Base-by-base conservation (phyloP, 2,113 vertebrate genomes). In the Myodes glareolus region DNA sequence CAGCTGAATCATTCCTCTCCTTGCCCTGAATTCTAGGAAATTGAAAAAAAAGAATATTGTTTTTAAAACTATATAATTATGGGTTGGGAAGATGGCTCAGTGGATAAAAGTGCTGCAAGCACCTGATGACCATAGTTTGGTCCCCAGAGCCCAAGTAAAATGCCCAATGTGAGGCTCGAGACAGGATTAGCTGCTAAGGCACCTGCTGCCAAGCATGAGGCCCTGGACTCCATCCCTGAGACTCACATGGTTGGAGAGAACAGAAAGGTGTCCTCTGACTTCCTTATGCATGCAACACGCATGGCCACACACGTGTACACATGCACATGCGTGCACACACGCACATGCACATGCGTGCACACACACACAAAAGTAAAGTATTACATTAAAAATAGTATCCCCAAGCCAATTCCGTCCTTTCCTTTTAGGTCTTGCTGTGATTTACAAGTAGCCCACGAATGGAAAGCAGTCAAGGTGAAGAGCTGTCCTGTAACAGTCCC, bases 341-440 rank as follows among this genome's bases (percentile, higher is more conserved):
- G n/a, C 47, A 78, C 14, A 7, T 45, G 11, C 17, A 25, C 5
- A 31, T 12, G 27, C 75, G 12, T 3, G 3, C 73, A 76, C 23
- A 45, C 39, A 72, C 0, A 2, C 19, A 39, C 31, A 39, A 39
- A 52, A 88, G 7, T 31, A 55, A 33, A n/a, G 47, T 16, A 88
- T n/a, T 88, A 52, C 36, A 68, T 50, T 47, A 87, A 52, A 87
- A 70, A 88, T n/a, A 82, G 78, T 14, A 47, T 68, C 14, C 78
- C 27, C 86, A 80, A 42, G 12, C 21, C 36, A 68, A 55, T 78
- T 29, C 39, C 78, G 29, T 70, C 23, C n/a, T n/a, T 33, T 77
- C 77, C 10, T 61, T 92, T 42, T 39, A 36, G 36, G 76, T 31
- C 27, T 81, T 95, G 50, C 63, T 92, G 63, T 52, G 81, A 13